Evolutionary conservation across 2,113 vertebrate species (phyloP).

Genomic region (Ariopsis seemanni): DNA sequence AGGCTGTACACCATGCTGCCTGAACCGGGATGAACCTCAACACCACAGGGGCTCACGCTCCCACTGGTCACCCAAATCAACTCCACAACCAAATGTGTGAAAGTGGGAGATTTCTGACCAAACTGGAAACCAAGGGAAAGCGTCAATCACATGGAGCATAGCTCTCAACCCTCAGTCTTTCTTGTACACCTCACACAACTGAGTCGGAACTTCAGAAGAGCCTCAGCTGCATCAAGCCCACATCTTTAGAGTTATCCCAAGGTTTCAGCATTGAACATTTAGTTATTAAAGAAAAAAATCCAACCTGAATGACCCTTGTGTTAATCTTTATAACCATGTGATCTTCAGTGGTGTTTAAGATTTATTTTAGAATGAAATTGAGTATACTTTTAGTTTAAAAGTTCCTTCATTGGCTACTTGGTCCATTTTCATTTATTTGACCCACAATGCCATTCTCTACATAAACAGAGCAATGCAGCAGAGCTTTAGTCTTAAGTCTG

Average conservation of each 20-base stretch:
- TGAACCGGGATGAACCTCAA: not conserved
- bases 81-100: not conserved
- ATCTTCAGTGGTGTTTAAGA: not conserved
- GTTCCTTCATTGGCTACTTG: not conserved
- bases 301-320: not conserved
- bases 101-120: not conserved
- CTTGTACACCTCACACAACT: not conserved
- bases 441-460: not conserved
- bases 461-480: too few species aligned
- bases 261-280: not conserved
- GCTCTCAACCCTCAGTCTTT: not conserved
- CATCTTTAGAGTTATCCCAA: not conserved
- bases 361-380: not conserved
- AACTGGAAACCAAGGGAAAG: not conserved
- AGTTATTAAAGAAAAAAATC: not conserved
- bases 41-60: not conserved
- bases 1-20: not conserved
- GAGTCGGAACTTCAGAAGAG: not conserved
- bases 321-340: not conserved
- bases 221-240: not conserved
- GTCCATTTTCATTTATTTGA: not conserved
- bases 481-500: not conserved
- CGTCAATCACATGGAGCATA: too few species aligned
- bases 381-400: not conserved
- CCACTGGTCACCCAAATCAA: not conserved